Evolutionary conservation across 2,888 invertebrate genomes (phyloP).

Genomic region (Hyposoter didymator): DNA sequence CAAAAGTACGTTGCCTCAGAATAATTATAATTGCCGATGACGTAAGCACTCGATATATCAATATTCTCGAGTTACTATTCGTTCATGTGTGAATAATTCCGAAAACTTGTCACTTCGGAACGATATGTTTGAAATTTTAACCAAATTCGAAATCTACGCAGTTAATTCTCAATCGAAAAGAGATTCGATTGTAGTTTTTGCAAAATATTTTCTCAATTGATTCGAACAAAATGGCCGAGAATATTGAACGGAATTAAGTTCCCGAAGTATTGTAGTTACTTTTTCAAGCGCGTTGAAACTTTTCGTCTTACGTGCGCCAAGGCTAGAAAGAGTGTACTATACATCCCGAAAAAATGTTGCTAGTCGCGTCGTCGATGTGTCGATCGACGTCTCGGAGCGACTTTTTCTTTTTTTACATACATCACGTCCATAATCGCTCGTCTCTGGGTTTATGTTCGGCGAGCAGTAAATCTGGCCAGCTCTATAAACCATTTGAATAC

Average conservation of each 20-base stretch:
- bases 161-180: neutral
- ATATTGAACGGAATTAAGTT: neutral
- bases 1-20: neutral
- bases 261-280: conserved; percentile 21
- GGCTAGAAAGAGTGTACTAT: conserved; percentile 12
- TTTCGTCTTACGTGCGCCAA: conserved; percentile 5
- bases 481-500: conserved; percentile 68
- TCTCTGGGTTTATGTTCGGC: conserved; percentile 60
- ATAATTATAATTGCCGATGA: neutral
- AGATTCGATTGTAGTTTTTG: neutral
- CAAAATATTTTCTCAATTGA: neutral
- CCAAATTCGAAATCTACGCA: neutral
- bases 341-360: conserved; percentile 34
- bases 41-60: neutral
- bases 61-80: neutral
- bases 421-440: conserved; percentile 46
- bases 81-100: neutral
- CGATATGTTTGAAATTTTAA: neutral
- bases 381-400: conserved; percentile 46
- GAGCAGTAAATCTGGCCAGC: conserved; percentile 64
- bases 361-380: conserved; percentile 35
- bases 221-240: neutral
- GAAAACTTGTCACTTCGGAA: neutral
- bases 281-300: conserved; percentile 8
- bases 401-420: conserved; percentile 48